These are phyloP conservation scores for Allolobophora icterica DNA, from an alignment of 2,888 invertebrate species.

Conservation along the genomic window DNA sequence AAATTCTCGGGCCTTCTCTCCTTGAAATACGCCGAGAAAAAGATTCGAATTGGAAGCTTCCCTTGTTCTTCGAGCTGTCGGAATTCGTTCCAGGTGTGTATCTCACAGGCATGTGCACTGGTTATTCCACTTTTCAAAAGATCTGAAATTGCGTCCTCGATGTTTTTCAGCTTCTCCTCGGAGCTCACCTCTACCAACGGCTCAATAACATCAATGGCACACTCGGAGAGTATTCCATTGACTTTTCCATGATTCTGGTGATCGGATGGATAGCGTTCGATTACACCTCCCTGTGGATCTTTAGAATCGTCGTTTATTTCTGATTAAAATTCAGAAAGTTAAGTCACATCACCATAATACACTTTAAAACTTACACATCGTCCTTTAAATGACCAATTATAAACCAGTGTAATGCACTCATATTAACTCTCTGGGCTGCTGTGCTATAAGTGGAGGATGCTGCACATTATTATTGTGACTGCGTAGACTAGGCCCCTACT, in stretches of 20 bases:
- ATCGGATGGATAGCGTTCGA: conserved; percentile 44
- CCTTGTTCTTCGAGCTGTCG: conserved; percentile 42
- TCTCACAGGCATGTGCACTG: conserved; percentile 47
- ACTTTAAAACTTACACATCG: background rate
- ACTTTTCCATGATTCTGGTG: conserved; percentile 40
- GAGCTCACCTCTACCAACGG: background rate
- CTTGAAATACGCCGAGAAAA: conserved; percentile 42
- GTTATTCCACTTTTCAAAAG: conserved; percentile 46
- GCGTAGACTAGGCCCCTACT: no score
- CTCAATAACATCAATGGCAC: conserved; percentile 34
- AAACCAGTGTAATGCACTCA: background rate
- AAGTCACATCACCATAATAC: background rate
- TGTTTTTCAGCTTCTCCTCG: conserved; percentile 33
- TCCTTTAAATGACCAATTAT: background rate
- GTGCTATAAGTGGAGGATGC: no score
- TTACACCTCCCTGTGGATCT: conserved; percentile 41
- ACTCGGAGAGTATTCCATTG: conserved; percentile 45
- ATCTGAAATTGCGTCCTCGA: conserved; percentile 37
- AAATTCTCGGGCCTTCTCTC: conserved; percentile 28
- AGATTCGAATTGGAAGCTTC: conserved; percentile 47
- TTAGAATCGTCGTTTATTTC: conserved; percentile 38
- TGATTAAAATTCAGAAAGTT: background rate
- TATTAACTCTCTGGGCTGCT: no score
- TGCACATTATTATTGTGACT: no score
- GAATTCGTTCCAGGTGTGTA: conserved; percentile 45